phyloP scores from a whole-genome alignment of 1,140 invertebrate species.

The Bradysia coprophila region DNA sequence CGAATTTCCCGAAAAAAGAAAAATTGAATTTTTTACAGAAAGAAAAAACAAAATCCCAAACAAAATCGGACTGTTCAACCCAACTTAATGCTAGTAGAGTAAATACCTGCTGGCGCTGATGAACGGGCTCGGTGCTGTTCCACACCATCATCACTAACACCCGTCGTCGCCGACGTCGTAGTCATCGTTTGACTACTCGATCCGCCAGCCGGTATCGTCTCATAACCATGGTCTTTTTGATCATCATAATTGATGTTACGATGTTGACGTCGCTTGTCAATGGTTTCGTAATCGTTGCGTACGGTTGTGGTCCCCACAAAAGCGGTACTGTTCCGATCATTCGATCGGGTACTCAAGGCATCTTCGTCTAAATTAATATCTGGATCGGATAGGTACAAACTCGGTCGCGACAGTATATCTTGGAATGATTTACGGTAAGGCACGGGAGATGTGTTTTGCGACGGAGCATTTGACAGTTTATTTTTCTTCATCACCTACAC shows the following conservation, averaged over 20 bases:
- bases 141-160: no score
- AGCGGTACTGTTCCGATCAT: constrained; percentile 29
- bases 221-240: constrained; percentile 36
- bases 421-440: constrained; percentile 20
- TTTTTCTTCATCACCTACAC: constrained; percentile 23
- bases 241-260: constrained; percentile 15
- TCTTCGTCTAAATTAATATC: neutral
- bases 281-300: constrained; percentile 30
- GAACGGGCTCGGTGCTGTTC: no score
- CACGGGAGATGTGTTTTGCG: constrained; percentile 18
- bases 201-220: constrained; percentile 31
- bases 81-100: no score
- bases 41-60: no score
- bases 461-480: constrained; percentile 16
- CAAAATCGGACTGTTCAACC: no score
- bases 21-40: no score
- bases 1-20: no score
- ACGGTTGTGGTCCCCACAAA: constrained; percentile 14
- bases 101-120: no score
- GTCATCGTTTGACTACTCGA: no score
- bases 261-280: constrained; percentile 17
- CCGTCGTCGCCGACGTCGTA: no score
- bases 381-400: neutral
- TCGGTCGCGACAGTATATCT: constrained; percentile 15
- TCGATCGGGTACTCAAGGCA: constrained; percentile 8